phyloP scores from a whole-genome alignment of 2,888 invertebrate genomes.

The Ormyrus nitidulus region DNA sequence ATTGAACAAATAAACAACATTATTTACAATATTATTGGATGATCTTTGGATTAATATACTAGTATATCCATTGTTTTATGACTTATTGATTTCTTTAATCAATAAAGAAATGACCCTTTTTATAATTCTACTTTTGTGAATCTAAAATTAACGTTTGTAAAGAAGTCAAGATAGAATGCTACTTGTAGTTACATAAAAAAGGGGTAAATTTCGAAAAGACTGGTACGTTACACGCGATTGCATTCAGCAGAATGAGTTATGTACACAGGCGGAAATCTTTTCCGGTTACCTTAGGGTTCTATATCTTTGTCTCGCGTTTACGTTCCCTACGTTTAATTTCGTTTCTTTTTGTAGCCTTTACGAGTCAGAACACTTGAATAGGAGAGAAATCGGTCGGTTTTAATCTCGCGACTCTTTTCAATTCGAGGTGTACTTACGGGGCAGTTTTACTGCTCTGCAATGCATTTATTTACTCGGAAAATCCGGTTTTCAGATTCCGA shows the following conservation, averaged over 20 bases:
- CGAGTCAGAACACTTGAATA: slow-evolving; percentile 18
- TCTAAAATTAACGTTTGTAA: no score
- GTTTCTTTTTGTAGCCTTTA: slow-evolving; percentile 1
- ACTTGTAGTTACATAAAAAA: no score
- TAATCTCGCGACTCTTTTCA: slow-evolving; percentile 41
- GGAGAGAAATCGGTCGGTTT: slow-evolving; percentile 28
- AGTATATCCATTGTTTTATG: no score
- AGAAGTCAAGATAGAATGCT: no score
- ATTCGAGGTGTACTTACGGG: slow-evolving; percentile 37
- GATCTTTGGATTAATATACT: no score
- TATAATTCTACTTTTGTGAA: no score
- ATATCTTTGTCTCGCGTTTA: not conserved
- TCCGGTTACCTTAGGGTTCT: not conserved
- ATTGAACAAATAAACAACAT: no score
- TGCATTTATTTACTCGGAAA: slow-evolving; percentile 49
- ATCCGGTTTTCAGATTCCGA: not conserved
- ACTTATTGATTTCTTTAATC: no score
- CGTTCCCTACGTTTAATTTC: slow-evolving; percentile 19
- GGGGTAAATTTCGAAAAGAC: not conserved
- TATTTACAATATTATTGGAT: no score
- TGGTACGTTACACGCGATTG: slow-evolving; percentile 13
- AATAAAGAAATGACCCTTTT: no score
- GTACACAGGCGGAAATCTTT: not conserved
- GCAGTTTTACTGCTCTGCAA: slow-evolving; percentile 28
- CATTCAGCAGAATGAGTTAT: slow-evolving; percentile 16